Conservation (phyloP, 2,797 vertebrate species). For the Peromyscus attwateri region DNA sequence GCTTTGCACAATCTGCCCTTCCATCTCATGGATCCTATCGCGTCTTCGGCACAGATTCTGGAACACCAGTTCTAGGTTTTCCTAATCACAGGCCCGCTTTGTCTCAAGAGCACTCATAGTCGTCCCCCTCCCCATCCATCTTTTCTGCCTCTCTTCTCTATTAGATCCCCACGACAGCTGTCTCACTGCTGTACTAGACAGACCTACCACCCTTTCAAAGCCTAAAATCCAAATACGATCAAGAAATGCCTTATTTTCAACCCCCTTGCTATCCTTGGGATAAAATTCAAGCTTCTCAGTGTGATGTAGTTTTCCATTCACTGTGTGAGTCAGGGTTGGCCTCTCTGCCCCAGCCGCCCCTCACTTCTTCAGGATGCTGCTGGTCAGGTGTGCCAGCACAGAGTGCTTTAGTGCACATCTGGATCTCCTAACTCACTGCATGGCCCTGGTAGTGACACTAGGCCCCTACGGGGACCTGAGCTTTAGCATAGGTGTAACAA, state of each 20-base stretch:
- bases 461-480: background rate
- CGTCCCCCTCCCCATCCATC: rapidly evolving
- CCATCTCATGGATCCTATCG: background rate
- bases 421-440: rapidly evolving
- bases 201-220: background rate
- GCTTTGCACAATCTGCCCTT: background rate
- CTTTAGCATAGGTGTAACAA: background rate
- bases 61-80: background rate
- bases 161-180: no score
- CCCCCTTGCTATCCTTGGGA: background rate
- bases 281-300: background rate
- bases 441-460: background rate
- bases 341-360: background rate
- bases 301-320: background rate
- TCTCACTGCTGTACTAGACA: background rate
- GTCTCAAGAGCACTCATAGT: background rate
- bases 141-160: no score
- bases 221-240: background rate
- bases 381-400: background rate
- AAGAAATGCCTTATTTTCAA: background rate
- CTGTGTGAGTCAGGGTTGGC: background rate
- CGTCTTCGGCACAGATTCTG: background rate
- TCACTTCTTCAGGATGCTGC: background rate
- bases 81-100: no score
- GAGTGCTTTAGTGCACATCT: background rate